phyloP scores from a whole-genome alignment of 2,888 invertebrate species.

The Taenaris catops region DNA sequence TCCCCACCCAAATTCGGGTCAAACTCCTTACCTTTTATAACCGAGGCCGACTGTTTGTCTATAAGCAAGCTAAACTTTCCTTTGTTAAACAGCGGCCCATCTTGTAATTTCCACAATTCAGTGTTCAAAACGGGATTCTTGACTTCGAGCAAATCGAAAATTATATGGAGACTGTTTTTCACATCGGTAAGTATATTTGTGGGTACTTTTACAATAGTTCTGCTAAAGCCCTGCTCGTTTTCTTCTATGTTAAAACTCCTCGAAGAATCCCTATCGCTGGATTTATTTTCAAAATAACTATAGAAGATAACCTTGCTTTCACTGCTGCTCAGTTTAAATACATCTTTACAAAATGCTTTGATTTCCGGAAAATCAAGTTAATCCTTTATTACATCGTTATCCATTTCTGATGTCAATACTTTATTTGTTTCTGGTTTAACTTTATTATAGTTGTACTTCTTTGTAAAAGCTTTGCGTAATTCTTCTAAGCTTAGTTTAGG shows the following conservation, averaged over 20 bases:
- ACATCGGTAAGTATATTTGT: conserved; percentile 46
- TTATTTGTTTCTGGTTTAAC: conserved; percentile 1
- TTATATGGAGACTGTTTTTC: conserved; percentile 54
- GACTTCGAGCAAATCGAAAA: conserved; percentile 59
- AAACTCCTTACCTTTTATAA: conserved; percentile 49
- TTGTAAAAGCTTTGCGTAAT: conserved; percentile 31
- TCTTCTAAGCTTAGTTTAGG: conserved; percentile 45
- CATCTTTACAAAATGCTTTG: too few species aligned
- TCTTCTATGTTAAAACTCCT: conserved; percentile 11
- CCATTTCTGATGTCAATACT: too few species aligned
- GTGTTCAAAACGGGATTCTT: conserved; percentile 63
- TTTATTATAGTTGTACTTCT: conserved; percentile 18
- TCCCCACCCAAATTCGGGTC: conserved; percentile 51
- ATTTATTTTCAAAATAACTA: conserved; percentile 13
- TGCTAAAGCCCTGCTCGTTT: conserved; percentile 32
- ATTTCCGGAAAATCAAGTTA: too few species aligned
- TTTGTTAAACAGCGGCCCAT: conserved; percentile 39
- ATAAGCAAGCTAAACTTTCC: conserved; percentile 49
- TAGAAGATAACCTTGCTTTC: conserved; percentile 20
- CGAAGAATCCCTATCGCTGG: conserved; percentile 27
- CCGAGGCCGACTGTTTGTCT: conserved; percentile 47
- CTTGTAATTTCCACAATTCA: conserved; percentile 50
- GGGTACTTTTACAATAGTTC: conserved; percentile 51
- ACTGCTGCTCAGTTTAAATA: conserved; percentile 1
- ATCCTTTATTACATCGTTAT: too few species aligned